These are phyloP conservation scores for Parnassius smintheus DNA, from an alignment of 2,888 invertebrate genomes.

Conservation along the genomic window DNA sequence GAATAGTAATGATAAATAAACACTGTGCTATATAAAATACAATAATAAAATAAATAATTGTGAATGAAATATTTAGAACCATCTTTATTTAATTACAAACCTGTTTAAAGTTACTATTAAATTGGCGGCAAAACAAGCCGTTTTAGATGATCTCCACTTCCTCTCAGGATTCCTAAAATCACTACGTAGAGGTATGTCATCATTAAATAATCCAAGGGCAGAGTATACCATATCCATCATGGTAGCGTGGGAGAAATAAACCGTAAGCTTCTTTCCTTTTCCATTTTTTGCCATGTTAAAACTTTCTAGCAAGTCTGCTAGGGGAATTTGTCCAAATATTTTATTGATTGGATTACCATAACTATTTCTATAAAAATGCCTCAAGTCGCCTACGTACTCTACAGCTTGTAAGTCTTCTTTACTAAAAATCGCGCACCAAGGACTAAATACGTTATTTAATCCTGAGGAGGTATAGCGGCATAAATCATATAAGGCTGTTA, in stretches of 20 bases:
- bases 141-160: no score
- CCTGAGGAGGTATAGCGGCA: constrained; percentile 89
- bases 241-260: constrained; percentile 85
- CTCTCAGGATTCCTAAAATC: no score
- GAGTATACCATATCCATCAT: constrained; percentile 83
- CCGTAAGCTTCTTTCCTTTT: constrained; percentile 75
- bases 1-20: no score
- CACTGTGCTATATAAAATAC: no score
- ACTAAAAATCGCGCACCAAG: constrained; percentile 91
- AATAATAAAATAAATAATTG: no score
- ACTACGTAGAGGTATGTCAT: no score
- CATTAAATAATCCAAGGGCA: constrained; percentile 80
- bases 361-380: constrained; percentile 83
- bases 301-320: constrained; percentile 83
- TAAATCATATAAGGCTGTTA: constrained; percentile 87
- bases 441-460: constrained; percentile 68
- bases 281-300: constrained; percentile 66
- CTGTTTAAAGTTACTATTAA: constrained; percentile 86
- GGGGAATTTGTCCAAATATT: constrained; percentile 84
- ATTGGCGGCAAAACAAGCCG: constrained; percentile 66
- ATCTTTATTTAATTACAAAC: constrained; percentile 56
- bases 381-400: constrained; percentile 88
- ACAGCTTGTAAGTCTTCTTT: constrained; percentile 85
- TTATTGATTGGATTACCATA: constrained; percentile 76
- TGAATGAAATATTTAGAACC: no score